These are phyloP conservation scores for Trididemnum nubilum DNA, from an alignment of 23 tunicate species.

Conservation along the genomic window DNA sequence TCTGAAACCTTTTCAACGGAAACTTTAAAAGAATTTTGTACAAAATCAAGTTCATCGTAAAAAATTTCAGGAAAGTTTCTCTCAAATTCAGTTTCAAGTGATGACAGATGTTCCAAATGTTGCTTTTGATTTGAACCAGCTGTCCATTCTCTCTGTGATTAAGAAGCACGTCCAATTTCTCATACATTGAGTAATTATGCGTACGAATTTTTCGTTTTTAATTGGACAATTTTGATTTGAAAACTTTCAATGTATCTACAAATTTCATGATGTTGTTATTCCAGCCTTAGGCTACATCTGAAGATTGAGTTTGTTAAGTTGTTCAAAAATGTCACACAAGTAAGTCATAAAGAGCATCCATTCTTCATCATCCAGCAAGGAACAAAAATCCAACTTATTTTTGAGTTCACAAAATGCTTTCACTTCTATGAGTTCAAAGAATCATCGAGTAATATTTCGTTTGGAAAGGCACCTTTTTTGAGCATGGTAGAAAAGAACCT, in stretches of 20 bases:
- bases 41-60: conserved; percentile 37
- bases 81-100: conserved; percentile 45
- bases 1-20: conserved; percentile 49
- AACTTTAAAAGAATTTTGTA: conserved; percentile 45
- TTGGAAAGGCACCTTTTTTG: conserved; percentile 60
- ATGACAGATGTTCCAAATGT: conserved; percentile 35
- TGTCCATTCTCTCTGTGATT: conserved; percentile 42
- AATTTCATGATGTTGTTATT: conserved; percentile 50
- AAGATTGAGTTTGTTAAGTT: conserved; percentile 60
- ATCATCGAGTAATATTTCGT: conserved; percentile 63
- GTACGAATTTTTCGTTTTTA: conserved; percentile 47
- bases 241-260: conserved; percentile 50
- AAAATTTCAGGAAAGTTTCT: conserved; percentile 51
- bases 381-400: conserved; percentile 15
- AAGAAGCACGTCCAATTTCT: conserved; percentile 48
- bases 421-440: conserved; percentile 51
- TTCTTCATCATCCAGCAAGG: conserved; percentile 55
- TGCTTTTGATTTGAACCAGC: conserved; percentile 23
- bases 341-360: conserved; percentile 65
- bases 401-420: conserved; percentile 48
- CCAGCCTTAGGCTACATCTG: conserved; percentile 55
- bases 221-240: conserved; percentile 54
- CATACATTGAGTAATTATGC: conserved; percentile 43
- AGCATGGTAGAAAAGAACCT: conserved; percentile 54
- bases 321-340: conserved; percentile 67